Conservation (phyloP, 2,888 invertebrate genomes). For the Diloba caeruleocephala region DNA sequence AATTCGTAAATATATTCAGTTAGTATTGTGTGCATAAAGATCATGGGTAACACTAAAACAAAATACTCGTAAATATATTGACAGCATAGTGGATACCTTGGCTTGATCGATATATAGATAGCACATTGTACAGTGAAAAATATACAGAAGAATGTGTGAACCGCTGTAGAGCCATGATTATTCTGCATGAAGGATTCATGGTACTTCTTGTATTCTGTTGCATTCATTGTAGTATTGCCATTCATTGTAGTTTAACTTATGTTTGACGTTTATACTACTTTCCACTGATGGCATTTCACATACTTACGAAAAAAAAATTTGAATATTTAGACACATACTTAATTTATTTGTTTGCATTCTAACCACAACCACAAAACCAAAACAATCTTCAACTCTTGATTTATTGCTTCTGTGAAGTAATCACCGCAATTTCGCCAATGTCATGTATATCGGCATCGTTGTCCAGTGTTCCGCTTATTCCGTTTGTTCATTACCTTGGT, state of each 20-base stretch:
- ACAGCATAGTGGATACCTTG: constrained; percentile 39
- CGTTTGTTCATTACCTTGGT: too few species aligned
- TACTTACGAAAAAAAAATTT: too few species aligned
- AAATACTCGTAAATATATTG: constrained; percentile 88
- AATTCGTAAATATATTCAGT: constrained; percentile 70
- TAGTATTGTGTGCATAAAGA: constrained; percentile 88
- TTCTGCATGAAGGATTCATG: constrained; percentile 88
- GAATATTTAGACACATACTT: too few species aligned
- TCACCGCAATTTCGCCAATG: too few species aligned
- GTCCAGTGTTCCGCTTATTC: too few species aligned
- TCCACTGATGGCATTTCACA: too few species aligned
- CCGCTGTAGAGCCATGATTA: constrained; percentile 85
- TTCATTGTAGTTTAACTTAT: background rate
- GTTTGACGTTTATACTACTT: too few species aligned
- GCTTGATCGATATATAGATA: constrained; percentile 64
- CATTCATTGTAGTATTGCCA: constrained; percentile 62
- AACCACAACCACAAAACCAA: constrained; percentile 22
- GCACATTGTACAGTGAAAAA: constrained; percentile 78
- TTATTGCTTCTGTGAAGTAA: too few species aligned
- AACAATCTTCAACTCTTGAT: too few species aligned
- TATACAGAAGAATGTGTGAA: constrained; percentile 84
- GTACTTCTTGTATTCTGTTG: constrained; percentile 78
- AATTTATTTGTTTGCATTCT: background rate
- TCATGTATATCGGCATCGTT: too few species aligned
- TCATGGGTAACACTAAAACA: constrained; percentile 86